Evolutionary conservation across 2,113 vertebrate species (phyloP), one percentile per base, ranked within the genome.

Genomic region (Hemicordylus capensis): DNA sequence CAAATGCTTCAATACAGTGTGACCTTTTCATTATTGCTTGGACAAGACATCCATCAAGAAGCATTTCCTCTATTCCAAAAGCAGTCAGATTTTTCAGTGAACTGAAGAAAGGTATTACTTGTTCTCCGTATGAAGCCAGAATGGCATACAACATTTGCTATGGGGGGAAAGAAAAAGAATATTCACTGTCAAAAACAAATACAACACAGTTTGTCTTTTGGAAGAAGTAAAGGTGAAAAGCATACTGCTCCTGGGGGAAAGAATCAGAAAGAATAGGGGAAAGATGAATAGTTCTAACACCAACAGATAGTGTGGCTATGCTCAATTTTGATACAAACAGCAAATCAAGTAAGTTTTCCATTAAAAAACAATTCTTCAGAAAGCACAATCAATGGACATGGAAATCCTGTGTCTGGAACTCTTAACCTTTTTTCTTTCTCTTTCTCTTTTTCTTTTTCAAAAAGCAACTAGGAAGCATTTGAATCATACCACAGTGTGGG

Each of bases 1-100:
- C 22, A 91, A 94, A 94, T 85, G 76, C 70, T 87, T 74, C 66
- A 91, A 89, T 67, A 80, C 67, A 42, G 15, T 54, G 69, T 88
- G 90, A 91, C 88, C 91, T 96, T 95, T 94, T 77, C 86, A 76
- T 92, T 93, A 94, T 44, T 90, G 84, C 88, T 93, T 93, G 94
- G 92, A 93, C 93, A 94, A 87, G 80, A 81, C 76, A 91, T 91
- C 76, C 91, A 85, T 93, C 91, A 90, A 85, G 89, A 90, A 87
- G 70, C 70, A 90, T 87, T 86, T 91, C 78, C 64, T 90, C 75
- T 31, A 9, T 82, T 87, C 12, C 17, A 76, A 85, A 88, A 87
- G 70, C 46, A 88, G 64, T 63, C 80, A 81, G 48, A 58, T 24
- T 44, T 89, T 88, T 83, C 79, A 80, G 67, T 58, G 72, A 92